Evolutionary conservation across 2,113 vertebrate genomes (phyloP).

Genomic region (Chrysochloris asiatica): DNA sequence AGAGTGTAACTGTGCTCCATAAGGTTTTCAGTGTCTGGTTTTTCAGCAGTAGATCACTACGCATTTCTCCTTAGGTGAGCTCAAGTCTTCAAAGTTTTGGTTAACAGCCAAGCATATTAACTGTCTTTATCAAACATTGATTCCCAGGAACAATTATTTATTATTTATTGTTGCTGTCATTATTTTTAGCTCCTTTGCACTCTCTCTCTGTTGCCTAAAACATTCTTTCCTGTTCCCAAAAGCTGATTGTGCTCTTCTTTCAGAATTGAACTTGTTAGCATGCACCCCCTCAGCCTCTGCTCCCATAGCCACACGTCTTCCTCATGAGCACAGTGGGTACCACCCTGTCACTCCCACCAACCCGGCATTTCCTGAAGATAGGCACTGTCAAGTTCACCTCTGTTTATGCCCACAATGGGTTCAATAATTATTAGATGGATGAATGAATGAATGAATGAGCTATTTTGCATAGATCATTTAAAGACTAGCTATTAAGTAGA

Average conservation of each 20-base stretch:
- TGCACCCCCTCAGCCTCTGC: too few species aligned
- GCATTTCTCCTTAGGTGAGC: too few species aligned
- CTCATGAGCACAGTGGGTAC: rapidly evolving
- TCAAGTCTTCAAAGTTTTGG: too few species aligned
- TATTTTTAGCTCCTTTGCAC: background rate
- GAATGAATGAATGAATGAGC: background rate
- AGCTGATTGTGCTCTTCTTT: background rate
- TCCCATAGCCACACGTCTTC: background rate
- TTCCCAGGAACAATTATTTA: background rate
- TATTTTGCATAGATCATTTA: background rate
- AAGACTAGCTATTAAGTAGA: background rate
- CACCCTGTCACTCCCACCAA: background rate
- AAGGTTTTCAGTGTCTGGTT: too few species aligned
- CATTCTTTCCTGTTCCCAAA: background rate
- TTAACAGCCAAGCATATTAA: too few species aligned
- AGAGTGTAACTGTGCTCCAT: too few species aligned
- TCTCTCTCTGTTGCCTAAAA: background rate
- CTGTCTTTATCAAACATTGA: too few species aligned
- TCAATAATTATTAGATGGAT: too few species aligned
- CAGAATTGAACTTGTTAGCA: background rate
- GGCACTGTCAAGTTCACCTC: background rate
- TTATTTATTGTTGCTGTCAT: background rate
- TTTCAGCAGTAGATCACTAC: too few species aligned
- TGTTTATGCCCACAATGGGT: background rate
- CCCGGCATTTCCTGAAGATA: background rate